Evolutionary conservation across 2,113 vertebrate genomes (phyloP), one percentile per base, ranked within the genome.

Genomic region (Pelobates fuscus): DNA sequence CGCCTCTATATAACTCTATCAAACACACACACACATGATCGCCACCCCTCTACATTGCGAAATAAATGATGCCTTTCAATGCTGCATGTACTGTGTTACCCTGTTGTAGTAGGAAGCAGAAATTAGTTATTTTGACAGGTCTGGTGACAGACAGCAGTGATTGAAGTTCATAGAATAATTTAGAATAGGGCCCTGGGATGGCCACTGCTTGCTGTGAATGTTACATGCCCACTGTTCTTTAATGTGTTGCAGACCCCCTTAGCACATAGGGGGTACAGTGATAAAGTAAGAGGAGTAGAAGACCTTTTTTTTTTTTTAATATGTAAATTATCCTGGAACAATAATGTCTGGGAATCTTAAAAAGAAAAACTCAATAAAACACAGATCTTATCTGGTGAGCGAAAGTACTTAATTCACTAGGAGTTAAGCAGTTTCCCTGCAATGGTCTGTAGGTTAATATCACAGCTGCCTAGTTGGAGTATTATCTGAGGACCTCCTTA

Each of bases 381-480:
- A 8, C 11, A 67, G 69, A 77, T 82, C 84, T 80, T 78, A 81
- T 84, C 78, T 82, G 77, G 78, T 74, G 67, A 82, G 79, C n/a
- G 67, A 83, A 80, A 78, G 67, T 72, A 79, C 67, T 76, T 66
- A 68, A 88, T 18, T 78, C 82, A 78, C 84, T 91, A 95, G 92
- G 91, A 90, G 90, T 95, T 94, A 94, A 95, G 52, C 58, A 80
- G 84, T 60, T 83, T 81, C 75, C 73, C 77, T 82, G 87, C 83
- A 72, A 89, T 89, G 80, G 86, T 88, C 90, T 88, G 88, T 84
- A 91, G 93, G 93, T 95, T 95, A 94, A 96, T 94, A 94, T 94
- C 93, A 91, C 85, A 93, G 91, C 93, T 92, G 93, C 91, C 85
- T 93, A 89, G 93, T n/a, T 94, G 93, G 92, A 92, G 91, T 88